Percentiles rank a stretch among this genome's conserved stretches.
These are phyloP conservation scores for Protonibea diacanthus DNA, from an alignment of 2,797 vertebrate genomes.

Conservation along the genomic window DNA sequence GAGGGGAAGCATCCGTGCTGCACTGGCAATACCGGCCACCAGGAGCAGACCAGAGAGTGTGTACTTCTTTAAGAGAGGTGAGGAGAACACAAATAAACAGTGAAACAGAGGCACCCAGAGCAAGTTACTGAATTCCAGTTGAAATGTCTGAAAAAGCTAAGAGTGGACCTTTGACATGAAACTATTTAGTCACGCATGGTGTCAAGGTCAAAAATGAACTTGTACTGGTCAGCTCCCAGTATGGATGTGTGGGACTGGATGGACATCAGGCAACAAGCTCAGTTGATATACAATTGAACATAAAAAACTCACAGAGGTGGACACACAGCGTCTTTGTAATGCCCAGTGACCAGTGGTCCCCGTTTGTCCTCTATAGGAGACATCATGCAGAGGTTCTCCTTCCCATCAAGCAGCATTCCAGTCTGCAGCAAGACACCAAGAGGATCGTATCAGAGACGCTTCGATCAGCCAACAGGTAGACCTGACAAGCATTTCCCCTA, in stretches of 20 bases:
- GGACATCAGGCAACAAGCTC: background rate
- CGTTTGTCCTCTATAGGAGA: slow-evolving; percentile 82
- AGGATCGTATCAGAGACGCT: slow-evolving; percentile 35
- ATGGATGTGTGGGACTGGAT: background rate
- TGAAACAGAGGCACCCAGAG: too few relatives aligned
- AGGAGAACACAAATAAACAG: background rate
- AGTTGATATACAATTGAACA: background rate
- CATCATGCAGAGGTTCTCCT: slow-evolving; percentile 88
- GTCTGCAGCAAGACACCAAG: slow-evolving; percentile 70
- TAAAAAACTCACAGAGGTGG: background rate
- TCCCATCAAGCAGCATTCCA: slow-evolving; percentile 80
- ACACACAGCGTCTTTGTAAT: background rate
- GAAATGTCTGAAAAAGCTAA: background rate
- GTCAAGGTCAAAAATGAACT: background rate
- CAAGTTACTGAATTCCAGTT: background rate
- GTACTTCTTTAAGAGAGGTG: slow-evolving; percentile 93
- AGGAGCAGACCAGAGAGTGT: slow-evolving; percentile 87
- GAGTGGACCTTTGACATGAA: background rate
- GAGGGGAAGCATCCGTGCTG: slow-evolving; percentile 86
- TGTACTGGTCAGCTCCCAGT: too few relatives aligned
- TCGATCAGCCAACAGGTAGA: slow-evolving; percentile 60
- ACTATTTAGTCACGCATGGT: too few relatives aligned
- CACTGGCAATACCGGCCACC: slow-evolving; percentile 86
- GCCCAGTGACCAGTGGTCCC: background rate
- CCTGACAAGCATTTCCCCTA: background rate